Percentiles rank a stretch among this genome's conserved stretches.
These are phyloP conservation scores for Eupithecia inturbata DNA, from an alignment of 2,888 invertebrate genomes.

Conservation along the genomic window DNA sequence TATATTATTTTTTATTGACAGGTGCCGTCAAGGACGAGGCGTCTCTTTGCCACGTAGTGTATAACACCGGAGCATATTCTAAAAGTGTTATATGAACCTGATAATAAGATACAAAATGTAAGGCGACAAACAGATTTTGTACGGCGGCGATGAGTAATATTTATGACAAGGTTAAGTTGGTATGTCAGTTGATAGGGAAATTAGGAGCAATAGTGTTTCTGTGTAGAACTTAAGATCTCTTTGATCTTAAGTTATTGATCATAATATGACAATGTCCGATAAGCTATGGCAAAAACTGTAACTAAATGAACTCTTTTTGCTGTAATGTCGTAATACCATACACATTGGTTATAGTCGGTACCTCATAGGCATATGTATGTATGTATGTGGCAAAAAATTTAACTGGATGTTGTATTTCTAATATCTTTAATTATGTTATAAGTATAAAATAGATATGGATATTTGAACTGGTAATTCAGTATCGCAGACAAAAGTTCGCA, in stretches of 20 bases:
- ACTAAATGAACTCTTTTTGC: neutral
- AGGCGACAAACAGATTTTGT: slow-evolving; percentile 1
- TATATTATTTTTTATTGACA: slow-evolving; percentile 47
- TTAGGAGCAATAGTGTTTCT: neutral
- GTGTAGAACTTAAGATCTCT: neutral
- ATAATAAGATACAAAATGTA: slow-evolving; percentile 49
- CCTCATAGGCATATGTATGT: slow-evolving; percentile 10
- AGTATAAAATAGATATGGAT: slow-evolving; percentile 20
- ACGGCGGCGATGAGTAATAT: slow-evolving; percentile 12
- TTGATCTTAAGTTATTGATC: neutral
- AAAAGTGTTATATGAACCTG: slow-evolving; percentile 75
- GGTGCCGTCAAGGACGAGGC: slow-evolving; percentile 77
- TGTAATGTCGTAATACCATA: slow-evolving; percentile 4
- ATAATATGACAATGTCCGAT: neutral
- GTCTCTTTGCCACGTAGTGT: slow-evolving; percentile 61
- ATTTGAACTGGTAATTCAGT: slow-evolving; percentile 24
- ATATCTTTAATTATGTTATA: slow-evolving; percentile 22
- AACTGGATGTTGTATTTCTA: slow-evolving; percentile 34
- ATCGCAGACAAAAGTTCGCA: slow-evolving; percentile 16
- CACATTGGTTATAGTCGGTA: neutral
- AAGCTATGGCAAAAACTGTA: neutral
- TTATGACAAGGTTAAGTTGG: slow-evolving; percentile 6
- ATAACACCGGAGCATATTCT: slow-evolving; percentile 72
- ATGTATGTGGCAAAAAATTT: slow-evolving; percentile 15
- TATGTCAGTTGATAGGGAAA: neutral